A percentile compares a stretch with the other conserved stretches of the same genome.
These are phyloP conservation scores for Furnarius figulus DNA, from an alignment of 2,113 vertebrate species.

Conservation along the genomic window DNA sequence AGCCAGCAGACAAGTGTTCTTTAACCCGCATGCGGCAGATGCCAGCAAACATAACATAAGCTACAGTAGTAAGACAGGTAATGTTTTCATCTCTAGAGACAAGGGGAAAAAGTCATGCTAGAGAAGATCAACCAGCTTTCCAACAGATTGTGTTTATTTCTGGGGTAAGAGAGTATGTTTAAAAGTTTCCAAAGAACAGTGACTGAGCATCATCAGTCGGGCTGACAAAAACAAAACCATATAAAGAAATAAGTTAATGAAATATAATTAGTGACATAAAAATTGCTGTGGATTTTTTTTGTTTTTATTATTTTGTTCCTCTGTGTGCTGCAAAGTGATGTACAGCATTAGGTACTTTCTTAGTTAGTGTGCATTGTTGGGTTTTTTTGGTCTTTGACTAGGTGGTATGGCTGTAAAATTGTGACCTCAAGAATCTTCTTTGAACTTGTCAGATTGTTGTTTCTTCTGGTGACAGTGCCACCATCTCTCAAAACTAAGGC, in stretches of 20 bases:
- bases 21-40: constrained; percentile 72
- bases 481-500: constrained; percentile 80
- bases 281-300: not conserved
- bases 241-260: not conserved
- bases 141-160: constrained; percentile 23
- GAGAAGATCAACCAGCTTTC: constrained; percentile 69
- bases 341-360: not conserved
- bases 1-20: constrained; percentile 75
- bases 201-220: not conserved
- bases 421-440: constrained; percentile 77
- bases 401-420: constrained; percentile 68
- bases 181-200: constrained; percentile 63
- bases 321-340: not conserved
- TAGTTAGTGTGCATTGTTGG: constrained; percentile 7
- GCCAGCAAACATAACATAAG: constrained; percentile 73
- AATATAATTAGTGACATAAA: not conserved
- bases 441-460: constrained; percentile 80
- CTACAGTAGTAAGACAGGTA: constrained; percentile 71
- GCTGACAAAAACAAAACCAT: not conserved
- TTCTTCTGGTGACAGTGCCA: constrained; percentile 77
- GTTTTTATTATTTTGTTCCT: not conserved
- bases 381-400: constrained; percentile 55
- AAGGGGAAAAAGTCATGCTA: constrained; percentile 65
- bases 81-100: constrained; percentile 72
- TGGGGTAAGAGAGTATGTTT: constrained; percentile 11